Evolutionary conservation across 1,140 invertebrate genomes (phyloP).

Genomic region (Halotydeus destructor): DNA sequence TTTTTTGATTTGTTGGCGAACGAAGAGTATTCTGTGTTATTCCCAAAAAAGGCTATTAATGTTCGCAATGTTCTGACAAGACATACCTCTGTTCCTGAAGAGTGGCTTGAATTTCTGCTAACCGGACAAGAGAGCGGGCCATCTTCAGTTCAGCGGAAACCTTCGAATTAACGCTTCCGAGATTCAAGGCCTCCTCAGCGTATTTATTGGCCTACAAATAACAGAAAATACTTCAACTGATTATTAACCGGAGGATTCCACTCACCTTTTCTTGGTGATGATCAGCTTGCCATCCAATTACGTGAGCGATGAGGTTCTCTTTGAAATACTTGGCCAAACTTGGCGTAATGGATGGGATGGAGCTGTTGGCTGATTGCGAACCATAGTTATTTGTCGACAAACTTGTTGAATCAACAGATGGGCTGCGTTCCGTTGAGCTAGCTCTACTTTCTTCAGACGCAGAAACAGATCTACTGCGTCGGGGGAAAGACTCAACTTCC

Average conservation of each 20-base stretch:
- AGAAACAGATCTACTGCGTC: too few relatives aligned
- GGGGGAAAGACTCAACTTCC: too few relatives aligned
- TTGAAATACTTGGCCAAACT: slow-evolving; percentile 76
- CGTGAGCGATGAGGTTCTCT: slow-evolving; percentile 69
- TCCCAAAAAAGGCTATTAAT: slow-evolving; percentile 11
- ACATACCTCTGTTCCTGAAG: slow-evolving; percentile 84
- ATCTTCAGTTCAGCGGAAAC: slow-evolving; percentile 86
- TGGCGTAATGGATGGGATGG: slow-evolving; percentile 49
- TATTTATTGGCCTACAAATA: slow-evolving; percentile 49
- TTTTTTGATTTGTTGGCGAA: slow-evolving; percentile 66
- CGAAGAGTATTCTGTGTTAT: slow-evolving; percentile 54
- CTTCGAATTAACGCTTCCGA: slow-evolving; percentile 65
- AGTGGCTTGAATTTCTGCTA: slow-evolving; percentile 88
- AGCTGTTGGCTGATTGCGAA: slow-evolving; percentile 21
- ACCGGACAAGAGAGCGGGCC: slow-evolving; percentile 71
- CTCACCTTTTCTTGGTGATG: slow-evolving; percentile 73
- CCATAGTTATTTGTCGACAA: too few relatives aligned
- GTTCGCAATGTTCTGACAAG: neutral
- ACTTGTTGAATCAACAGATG: too few relatives aligned
- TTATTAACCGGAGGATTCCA: slow-evolving; percentile 7
- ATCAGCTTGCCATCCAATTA: slow-evolving; percentile 74
- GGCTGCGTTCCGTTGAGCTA: too few relatives aligned
- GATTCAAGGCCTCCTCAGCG: slow-evolving; percentile 56
- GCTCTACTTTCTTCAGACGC: slow-evolving; percentile 6
- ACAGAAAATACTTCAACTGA: slow-evolving; percentile 11